Percentiles rank a stretch among this genome's conserved stretches.
These are phyloP conservation scores for Melanotus villosus DNA, from an alignment of 2,888 invertebrate genomes.

Conservation along the genomic window DNA sequence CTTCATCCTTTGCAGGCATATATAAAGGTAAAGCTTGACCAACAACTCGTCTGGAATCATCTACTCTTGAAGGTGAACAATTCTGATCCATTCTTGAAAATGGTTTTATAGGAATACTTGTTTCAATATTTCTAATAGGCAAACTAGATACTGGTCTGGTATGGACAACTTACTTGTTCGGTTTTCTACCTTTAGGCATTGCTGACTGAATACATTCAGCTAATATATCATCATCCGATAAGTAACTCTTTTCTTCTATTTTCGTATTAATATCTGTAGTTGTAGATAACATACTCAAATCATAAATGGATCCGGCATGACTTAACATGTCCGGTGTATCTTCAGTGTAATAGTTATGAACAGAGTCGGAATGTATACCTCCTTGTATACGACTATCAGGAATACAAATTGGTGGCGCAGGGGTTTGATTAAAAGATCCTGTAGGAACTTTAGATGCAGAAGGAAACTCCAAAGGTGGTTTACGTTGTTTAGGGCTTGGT, in stretches of 20 bases:
- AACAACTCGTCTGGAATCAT: conserved; percentile 22
- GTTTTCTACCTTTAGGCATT: conserved; percentile 62
- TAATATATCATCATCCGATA: conserved; percentile 77
- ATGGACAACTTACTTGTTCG: conserved; percentile 25
- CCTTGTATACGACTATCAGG: conserved; percentile 8
- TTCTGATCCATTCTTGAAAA: conserved; percentile 38
- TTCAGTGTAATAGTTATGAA: conserved; percentile 88
- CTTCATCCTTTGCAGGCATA: conserved; percentile 70
- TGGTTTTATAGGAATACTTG: conserved; percentile 57
- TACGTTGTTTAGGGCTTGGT: conserved; percentile 73
- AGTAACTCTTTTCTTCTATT: conserved; percentile 66
- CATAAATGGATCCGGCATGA: conserved; percentile 88
- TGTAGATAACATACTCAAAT: conserved; percentile 79
- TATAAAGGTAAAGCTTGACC: conserved; percentile 59
- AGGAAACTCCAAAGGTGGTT: conserved; percentile 62
- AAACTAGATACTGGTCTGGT: conserved; percentile 42
- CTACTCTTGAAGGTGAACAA: conserved; percentile 25
- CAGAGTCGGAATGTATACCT: conserved; percentile 70
- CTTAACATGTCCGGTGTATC: conserved; percentile 90
- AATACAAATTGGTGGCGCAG: conserved; percentile 23
- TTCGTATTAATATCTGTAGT: conserved; percentile 53
- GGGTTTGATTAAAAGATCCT: conserved; percentile 47
- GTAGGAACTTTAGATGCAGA: conserved; percentile 52
- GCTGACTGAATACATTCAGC: conserved; percentile 72
- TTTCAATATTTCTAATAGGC: conserved; percentile 52